Evolutionary conservation across 1,140 invertebrate species (phyloP).

Genomic region (Drosophila novamexicana): DNA sequence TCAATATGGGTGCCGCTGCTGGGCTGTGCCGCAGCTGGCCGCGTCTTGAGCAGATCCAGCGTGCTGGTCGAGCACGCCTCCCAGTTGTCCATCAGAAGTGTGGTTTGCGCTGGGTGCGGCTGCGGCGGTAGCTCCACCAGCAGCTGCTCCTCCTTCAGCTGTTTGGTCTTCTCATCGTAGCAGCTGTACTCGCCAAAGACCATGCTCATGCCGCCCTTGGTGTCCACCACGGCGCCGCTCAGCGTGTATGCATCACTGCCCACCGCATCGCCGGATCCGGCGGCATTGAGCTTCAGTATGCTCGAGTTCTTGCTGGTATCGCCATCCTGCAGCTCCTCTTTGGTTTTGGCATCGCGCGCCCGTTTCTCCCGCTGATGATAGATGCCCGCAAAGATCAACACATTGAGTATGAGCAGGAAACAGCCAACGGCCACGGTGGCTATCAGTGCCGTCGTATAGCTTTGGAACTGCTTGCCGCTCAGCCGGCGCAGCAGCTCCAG

Average conservation of each 20-base stretch:
- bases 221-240: conserved; percentile 62
- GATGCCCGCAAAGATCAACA: conserved; percentile 97
- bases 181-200: conserved; percentile 88
- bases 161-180: conserved; percentile 87
- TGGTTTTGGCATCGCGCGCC: conserved; percentile 88
- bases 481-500: conserved; percentile 87
- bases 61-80: conserved; percentile 74
- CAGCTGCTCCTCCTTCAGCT: conserved; percentile 87
- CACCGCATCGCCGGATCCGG: conserved; percentile 34
- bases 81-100: conserved; percentile 76
- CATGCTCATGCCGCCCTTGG: conserved; percentile 61
- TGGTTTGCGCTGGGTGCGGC: conserved; percentile 68
- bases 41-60: conserved; percentile 76
- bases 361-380: conserved; percentile 94
- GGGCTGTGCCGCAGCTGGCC: conserved; percentile 30
- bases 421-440: conserved; percentile 97
- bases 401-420: conserved; percentile 94
- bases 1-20: conserved; percentile 52
- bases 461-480: conserved; percentile 92
- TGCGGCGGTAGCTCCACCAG: conserved; percentile 87
- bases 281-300: conserved; percentile 73
- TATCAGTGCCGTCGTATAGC: conserved; percentile 95
- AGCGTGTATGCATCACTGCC: conserved; percentile 60
- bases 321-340: conserved; percentile 89
- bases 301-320: conserved; percentile 84